These are phyloP conservation scores for Tridacna gigas DNA, from an alignment of 2,888 invertebrate species.

Conservation along the genomic window DNA sequence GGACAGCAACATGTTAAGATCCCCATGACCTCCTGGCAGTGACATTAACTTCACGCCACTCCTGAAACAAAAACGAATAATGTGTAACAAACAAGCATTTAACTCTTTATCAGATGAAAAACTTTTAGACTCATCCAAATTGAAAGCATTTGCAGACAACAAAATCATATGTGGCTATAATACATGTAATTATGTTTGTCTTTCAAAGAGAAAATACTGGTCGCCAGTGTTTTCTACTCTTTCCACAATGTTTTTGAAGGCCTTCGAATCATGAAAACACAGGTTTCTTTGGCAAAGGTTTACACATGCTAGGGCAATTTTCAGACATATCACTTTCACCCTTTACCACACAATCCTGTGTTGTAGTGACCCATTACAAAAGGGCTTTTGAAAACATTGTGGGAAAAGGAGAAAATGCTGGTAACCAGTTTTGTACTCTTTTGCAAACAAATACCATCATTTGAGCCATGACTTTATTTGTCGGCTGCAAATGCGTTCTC, in stretches of 20 bases:
- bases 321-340: too few species aligned
- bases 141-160: background rate
- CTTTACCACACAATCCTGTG: too few species aligned
- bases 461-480: too few species aligned
- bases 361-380: too few species aligned
- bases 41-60: constrained; percentile 85
- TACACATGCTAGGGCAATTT: too few species aligned
- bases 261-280: too few species aligned
- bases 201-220: background rate
- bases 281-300: too few species aligned
- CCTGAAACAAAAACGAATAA: constrained; percentile 80
- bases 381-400: too few species aligned
- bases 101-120: background rate
- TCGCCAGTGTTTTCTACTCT: background rate
- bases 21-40: constrained; percentile 85
- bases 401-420: too few species aligned
- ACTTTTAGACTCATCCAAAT: background rate
- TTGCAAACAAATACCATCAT: background rate
- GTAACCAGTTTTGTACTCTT: background rate
- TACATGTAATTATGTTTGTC: background rate
- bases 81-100: background rate
- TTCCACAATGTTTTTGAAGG: background rate
- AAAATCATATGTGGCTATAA: background rate
- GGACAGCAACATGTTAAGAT: constrained; percentile 86
- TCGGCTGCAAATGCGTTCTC: background rate